Evolutionary conservation across 92 coral and sea anemone species (phyloP).

Genomic region (Umimayanthus chanpuru): DNA sequence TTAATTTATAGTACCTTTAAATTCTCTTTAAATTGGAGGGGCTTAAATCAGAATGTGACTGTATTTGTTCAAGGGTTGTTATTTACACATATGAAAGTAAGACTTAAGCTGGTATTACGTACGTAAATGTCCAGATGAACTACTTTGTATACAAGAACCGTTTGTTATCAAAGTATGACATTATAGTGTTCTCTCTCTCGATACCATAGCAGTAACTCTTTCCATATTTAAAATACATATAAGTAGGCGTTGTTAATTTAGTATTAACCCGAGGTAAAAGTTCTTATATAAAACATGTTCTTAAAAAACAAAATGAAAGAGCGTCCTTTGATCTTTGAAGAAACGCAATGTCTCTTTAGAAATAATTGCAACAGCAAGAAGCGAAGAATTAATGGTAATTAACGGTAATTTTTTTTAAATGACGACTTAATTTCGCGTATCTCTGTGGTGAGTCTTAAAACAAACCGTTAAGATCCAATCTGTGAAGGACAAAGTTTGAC

Average conservation of each 20-base stretch:
- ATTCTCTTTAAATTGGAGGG: no score
- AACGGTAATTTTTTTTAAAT: no score
- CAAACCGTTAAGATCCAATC: no score
- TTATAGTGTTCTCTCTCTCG: background rate
- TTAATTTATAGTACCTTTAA: no score
- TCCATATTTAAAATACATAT: background rate
- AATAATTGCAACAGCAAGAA: background rate
- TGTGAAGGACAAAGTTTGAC: no score
- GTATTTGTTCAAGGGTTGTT: background rate
- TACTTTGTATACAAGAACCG: background rate
- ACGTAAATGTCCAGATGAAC: background rate
- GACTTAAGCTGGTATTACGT: no score
- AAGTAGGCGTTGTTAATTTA: background rate
- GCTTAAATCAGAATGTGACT: background rate
- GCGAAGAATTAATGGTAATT: no score
- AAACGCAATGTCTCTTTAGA: background rate
- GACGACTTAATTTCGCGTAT: no score
- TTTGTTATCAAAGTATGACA: background rate
- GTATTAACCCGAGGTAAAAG: background rate
- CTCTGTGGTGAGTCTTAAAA: no score
- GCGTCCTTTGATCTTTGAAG: background rate
- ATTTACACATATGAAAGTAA: background rate
- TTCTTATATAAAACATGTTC: background rate
- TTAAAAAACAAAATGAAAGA: background rate
- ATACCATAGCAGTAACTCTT: background rate